Percentiles rank a stretch among this genome's conserved stretches.
Evolutionary conservation across 2,113 vertebrate genomes (phyloP).

Genomic region (human (Homo sapiens)): DNA sequence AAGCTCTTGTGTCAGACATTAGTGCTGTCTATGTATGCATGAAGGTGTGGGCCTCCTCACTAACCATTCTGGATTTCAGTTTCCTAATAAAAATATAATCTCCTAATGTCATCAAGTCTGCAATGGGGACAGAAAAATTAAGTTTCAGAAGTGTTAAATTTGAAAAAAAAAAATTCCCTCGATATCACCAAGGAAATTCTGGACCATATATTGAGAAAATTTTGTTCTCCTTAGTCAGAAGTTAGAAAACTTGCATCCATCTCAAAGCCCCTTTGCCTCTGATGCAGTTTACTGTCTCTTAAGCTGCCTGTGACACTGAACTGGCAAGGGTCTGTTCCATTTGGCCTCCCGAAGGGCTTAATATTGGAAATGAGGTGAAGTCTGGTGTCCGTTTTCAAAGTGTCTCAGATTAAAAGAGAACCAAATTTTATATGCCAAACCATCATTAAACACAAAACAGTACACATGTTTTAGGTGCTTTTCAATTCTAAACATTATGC

Average conservation of each 20-base stretch:
- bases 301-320: neutral
- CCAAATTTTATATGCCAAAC: neutral
- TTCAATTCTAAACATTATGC: neutral
- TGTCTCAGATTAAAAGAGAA: neutral
- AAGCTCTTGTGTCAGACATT: neutral
- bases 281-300: neutral
- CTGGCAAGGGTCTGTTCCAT: neutral
- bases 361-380: neutral
- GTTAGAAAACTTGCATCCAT: neutral
- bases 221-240: neutral
- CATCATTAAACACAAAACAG: neutral
- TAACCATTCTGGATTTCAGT: neutral
- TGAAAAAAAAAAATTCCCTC: neutral
- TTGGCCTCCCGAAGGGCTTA: neutral
- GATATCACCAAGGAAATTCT: neutral
- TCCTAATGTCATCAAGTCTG: neutral
- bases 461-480: neutral
- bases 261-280: neutral
- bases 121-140: neutral
- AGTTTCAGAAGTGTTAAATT: neutral
- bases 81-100: neutral
- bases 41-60: neutral
- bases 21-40: rapidly evolving
- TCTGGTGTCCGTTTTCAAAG: neutral
- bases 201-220: neutral